Conservation (phyloP, 1,140 invertebrate species). For the Nebria ingens region DNA sequence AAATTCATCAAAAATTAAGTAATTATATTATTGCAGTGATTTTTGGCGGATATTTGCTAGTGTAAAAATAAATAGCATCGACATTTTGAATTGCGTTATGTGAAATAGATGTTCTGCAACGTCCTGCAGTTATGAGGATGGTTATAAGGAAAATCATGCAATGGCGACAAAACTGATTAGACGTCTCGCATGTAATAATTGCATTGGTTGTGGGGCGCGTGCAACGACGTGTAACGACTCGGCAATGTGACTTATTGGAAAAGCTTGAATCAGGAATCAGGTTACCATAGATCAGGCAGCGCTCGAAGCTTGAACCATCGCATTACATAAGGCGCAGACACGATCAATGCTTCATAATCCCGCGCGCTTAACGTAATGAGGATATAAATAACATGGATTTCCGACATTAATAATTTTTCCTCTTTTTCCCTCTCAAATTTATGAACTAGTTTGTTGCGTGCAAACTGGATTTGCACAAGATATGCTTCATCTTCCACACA, state of each 20-base stretch:
- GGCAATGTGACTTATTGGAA: not conserved
- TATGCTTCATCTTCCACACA: too few species aligned
- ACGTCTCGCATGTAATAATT: not conserved
- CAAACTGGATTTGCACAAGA: not conserved
- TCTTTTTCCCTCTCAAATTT: not conserved
- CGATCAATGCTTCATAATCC: slow-evolving; percentile 2
- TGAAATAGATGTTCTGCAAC: not conserved
- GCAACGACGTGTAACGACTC: not conserved
- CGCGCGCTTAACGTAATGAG: not conserved
- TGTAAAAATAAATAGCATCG: too few species aligned
- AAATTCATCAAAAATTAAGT: too few species aligned
- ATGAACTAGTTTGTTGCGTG: not conserved
- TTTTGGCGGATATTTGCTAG: too few species aligned
- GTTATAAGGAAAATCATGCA: not conserved
- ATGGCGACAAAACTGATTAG: not conserved
- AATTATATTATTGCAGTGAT: too few species aligned
- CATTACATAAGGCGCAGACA: too few species aligned
- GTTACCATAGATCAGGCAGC: not conserved
- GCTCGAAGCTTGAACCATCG: too few species aligned
- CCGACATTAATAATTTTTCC: slow-evolving; percentile 5
- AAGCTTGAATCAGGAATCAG: too few species aligned
- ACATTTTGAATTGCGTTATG: too few species aligned
- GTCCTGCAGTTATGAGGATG: too few species aligned
- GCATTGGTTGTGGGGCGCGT: too few species aligned
- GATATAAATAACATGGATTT: not conserved